These are phyloP conservation scores for Epinotia nisella DNA, from an alignment of 2,888 invertebrate genomes.

Conservation along the genomic window DNA sequence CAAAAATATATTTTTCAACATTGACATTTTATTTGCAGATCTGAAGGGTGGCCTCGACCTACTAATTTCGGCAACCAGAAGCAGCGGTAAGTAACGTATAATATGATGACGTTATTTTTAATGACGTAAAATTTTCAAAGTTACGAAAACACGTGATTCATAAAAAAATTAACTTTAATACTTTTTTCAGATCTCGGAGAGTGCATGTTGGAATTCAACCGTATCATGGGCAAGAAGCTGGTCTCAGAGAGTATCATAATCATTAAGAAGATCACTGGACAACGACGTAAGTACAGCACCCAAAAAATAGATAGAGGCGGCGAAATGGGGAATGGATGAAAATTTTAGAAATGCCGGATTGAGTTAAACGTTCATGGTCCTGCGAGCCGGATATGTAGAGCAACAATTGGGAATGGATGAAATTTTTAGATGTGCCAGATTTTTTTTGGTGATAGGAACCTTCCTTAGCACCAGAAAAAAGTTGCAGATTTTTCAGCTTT, in stretches of 20 bases:
- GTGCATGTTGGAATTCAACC: constrained; percentile 55
- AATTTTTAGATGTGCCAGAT: too few species aligned
- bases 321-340: too few species aligned
- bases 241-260: constrained; percentile 55
- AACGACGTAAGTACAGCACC: constrained; percentile 59
- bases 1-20: too few species aligned
- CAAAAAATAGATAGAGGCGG: not conserved
- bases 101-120: not conserved
- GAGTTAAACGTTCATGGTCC: too few species aligned
- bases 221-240: constrained; percentile 50
- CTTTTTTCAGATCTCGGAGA: constrained; percentile 60
- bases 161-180: constrained; percentile 6
- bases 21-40: constrained; percentile 57
- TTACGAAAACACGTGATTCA: not conserved
- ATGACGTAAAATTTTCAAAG: too few species aligned
- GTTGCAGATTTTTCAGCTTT: too few species aligned
- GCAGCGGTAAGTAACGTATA: constrained; percentile 56
- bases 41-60: constrained; percentile 58
- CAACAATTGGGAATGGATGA: too few species aligned
- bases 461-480: too few species aligned
- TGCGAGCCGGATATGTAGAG: too few species aligned
- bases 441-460: too few species aligned
- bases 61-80: constrained; percentile 57
- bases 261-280: constrained; percentile 58
- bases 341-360: too few species aligned